Evolutionary conservation across 2,888 invertebrate species (phyloP), one percentile per base, ranked within the genome.

Genomic region (Leucophenga maculata): DNA sequence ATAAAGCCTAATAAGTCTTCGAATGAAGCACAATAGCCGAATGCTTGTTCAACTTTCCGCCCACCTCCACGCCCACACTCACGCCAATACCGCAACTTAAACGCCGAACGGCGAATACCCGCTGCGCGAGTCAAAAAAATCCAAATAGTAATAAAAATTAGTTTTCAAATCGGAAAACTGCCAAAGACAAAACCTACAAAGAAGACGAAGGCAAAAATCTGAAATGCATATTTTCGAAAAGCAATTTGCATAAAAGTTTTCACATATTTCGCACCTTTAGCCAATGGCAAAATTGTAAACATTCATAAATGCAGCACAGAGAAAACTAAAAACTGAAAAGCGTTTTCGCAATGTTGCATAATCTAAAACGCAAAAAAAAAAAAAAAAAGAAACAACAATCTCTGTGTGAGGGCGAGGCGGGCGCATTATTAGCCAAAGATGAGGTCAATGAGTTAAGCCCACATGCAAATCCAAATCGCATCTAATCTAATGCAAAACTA

Each of bases 191-290:
- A 50, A 50, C 6, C 50, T 13, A 50, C 50, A 50, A 50, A 50
- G 13, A 50, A 18, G 26, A 26, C 26, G 26, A 26, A 26, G 4
- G 26, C 3, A 6, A 50, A 50, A 50, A 50, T 13, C 8, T 4
- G n/a, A 50, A 11, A 11, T 39, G 8, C 11, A 39, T 31, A 0
- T 26, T 26, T 60, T n/a, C 8, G 22, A 64, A 64, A 64, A 48
- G 14, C 48, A 64, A 64, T 46, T 64, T 64, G 48, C 62, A 64
- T 64, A 64, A 64, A 62, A 20, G 14, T 60, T 60, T 16, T 57
- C 13, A 9, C 62, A 64, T 48, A 48, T 26, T 64, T 64, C 48
- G 62, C 62, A 64, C 62, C 62, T 64, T n/a, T 9, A 48, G 48
- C 62, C 46, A 22, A 3, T 20, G 62, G 46, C 62, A 22, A 14